These are phyloP conservation scores for Odocoileus hemionus DNA, from an alignment of 2,113 vertebrate species.

Conservation along the genomic window DNA sequence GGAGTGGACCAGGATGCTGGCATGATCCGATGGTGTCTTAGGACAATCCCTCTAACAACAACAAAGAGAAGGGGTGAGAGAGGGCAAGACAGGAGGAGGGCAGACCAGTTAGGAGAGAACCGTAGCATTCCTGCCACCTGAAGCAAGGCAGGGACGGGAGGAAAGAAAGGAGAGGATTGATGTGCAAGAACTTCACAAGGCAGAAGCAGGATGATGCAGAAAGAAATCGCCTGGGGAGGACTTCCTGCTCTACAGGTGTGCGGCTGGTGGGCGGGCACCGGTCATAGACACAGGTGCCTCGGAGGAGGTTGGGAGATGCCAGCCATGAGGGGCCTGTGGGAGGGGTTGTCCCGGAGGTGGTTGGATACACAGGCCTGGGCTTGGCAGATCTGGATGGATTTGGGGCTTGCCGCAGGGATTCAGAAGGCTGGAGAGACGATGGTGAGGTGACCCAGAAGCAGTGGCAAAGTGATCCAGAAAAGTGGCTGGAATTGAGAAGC, in stretches of 20 bases:
- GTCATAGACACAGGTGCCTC: background rate
- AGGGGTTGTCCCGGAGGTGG: background rate
- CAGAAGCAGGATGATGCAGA: rapidly evolving
- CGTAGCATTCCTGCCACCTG: background rate
- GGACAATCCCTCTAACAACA: background rate
- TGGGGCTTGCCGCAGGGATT: background rate
- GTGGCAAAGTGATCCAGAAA: background rate
- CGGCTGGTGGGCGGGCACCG: background rate
- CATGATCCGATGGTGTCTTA: background rate
- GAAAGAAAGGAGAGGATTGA: background rate
- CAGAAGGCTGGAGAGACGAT: background rate
- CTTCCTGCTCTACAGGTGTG: background rate
- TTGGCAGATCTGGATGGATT: background rate
- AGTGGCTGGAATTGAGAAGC: background rate
- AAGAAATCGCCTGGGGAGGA: background rate
- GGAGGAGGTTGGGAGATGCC: background rate
- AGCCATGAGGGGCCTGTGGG: background rate
- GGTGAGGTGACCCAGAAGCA: background rate
- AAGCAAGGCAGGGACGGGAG: background rate
- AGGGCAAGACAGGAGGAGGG: background rate
- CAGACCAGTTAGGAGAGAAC: background rate
- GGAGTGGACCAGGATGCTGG: background rate
- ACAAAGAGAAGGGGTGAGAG: background rate
- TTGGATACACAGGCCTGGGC: background rate
- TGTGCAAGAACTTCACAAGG: background rate